A percentile compares a stretch with the other conserved stretches of the same genome.
Conservation (phyloP, 1,140 invertebrate species). For the Drosophila cardini region DNA sequence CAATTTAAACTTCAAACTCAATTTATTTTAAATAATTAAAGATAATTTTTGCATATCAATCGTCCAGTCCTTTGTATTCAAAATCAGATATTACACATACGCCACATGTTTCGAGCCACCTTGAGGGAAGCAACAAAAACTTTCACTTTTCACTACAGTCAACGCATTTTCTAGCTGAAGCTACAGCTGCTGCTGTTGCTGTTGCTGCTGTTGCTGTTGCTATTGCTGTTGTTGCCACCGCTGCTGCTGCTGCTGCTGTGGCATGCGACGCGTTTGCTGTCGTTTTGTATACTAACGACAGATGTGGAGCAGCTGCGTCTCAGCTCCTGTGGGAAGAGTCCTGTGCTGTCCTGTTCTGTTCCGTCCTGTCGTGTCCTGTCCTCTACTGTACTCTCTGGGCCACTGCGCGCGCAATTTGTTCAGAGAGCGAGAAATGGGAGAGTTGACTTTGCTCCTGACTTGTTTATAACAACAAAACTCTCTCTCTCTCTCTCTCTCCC, state of each 20-base stretch:
- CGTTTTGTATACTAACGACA: conserved; percentile 73
- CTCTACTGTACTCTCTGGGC: conserved; percentile 9
- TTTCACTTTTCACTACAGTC: conserved; percentile 73
- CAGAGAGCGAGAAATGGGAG: conserved; percentile 36
- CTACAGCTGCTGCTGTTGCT: not conserved
- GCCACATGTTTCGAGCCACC: conserved; percentile 28
- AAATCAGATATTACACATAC: conserved; percentile 52
- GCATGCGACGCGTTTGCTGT: conserved; percentile 56
- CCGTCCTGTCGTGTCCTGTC: not conserved
- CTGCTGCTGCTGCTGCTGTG: conserved; percentile 30
- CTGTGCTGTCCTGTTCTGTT: conserved; percentile 4
- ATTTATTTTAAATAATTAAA: not conserved
- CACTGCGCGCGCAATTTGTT: conserved; percentile 63
- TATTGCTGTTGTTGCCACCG: conserved; percentile 11
- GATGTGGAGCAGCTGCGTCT: conserved; percentile 71
- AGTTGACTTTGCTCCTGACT: conserved; percentile 51
- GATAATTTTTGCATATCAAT: not conserved
- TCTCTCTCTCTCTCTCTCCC: conserved; percentile 9
- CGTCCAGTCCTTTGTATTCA: not conserved
- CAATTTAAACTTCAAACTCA: too few species aligned
- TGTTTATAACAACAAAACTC: conserved; percentile 73
- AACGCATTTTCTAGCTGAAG: conserved; percentile 43
- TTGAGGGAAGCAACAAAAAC: conserved; percentile 39
- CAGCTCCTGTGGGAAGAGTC: conserved; percentile 68
- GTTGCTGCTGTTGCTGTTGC: conserved; percentile 12